Conservation (phyloP, 2,113 vertebrate genomes). For the Sitta europaea region DNA sequence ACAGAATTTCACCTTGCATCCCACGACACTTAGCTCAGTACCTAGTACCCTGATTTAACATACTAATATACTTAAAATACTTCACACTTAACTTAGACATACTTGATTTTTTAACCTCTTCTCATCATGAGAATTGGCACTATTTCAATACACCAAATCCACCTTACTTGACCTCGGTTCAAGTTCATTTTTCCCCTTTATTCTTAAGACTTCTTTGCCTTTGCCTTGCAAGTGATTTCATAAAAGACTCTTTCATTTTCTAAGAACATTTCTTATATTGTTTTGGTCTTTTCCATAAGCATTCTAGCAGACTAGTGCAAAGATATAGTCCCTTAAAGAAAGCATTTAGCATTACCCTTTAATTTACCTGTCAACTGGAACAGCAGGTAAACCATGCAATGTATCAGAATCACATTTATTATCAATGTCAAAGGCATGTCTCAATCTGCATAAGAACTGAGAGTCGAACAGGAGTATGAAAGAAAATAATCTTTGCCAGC, state of each 20-base stretch:
- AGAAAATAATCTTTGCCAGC: not conserved
- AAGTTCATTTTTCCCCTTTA: not conserved
- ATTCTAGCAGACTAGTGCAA: not conserved
- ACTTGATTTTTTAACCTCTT: not conserved
- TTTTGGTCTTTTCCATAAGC: not conserved
- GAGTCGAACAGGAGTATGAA: not conserved
- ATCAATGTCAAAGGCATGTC: not conserved
- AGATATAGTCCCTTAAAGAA: not conserved
- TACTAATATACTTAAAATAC: not conserved
- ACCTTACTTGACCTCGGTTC: not conserved
- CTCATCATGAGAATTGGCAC: not conserved
- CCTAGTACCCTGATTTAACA: not conserved
- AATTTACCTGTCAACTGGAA: not conserved
- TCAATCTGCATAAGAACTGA: not conserved
- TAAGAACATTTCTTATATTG: not conserved
- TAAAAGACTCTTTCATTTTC: not conserved
- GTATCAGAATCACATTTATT: not conserved
- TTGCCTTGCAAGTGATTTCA: not conserved
- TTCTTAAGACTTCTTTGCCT: not conserved
- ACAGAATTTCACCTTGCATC: not conserved
- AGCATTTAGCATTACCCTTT: not conserved
- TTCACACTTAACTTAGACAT: not conserved
- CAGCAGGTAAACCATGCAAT: not conserved
- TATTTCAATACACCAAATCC: not conserved
- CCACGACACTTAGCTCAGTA: not conserved